These are phyloP conservation scores for Hyles lineata DNA, from an alignment of 2,888 invertebrate genomes.

Conservation along the genomic window DNA sequence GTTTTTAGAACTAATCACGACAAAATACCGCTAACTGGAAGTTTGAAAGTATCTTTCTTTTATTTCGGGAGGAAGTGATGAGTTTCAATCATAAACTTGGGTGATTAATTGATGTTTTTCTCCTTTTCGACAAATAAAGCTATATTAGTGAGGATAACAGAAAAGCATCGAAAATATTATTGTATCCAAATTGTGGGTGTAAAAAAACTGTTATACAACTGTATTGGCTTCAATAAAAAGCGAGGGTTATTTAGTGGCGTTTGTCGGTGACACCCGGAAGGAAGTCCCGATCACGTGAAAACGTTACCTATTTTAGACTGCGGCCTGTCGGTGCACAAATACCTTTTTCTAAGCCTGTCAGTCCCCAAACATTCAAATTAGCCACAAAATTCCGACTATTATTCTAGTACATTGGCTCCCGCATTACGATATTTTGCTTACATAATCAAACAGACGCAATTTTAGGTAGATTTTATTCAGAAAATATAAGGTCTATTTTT, in stretches of 20 bases:
- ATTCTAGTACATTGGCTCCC: no score
- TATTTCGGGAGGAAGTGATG: conserved; percentile 20
- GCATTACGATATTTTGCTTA: no score
- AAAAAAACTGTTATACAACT: neutral
- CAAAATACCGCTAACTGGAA: conserved; percentile 2
- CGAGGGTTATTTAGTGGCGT: neutral
- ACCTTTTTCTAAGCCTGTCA: neutral
- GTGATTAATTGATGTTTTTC: conserved; percentile 27
- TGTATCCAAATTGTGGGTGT: neutral
- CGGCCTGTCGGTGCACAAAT: neutral
- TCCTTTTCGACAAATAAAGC: conserved; percentile 17
- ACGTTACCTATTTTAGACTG: neutral
- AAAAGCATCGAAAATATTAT: neutral
- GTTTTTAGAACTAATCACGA: conserved; percentile 8
- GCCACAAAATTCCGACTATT: no score
- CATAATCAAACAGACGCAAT: no score
- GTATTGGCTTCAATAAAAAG: neutral
- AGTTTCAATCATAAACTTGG: conserved; percentile 24
- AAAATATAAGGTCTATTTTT: no score
- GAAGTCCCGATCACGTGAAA: neutral
- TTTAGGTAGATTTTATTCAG: no score
- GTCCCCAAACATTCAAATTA: no score
- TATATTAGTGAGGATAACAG: neutral
- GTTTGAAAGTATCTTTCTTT: conserved; percentile 24
- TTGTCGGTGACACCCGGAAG: neutral